Percentiles rank a stretch among this genome's conserved stretches.
phyloP scores from a whole-genome alignment of 2,888 invertebrate genomes.

The Panzeria rudis region DNA sequence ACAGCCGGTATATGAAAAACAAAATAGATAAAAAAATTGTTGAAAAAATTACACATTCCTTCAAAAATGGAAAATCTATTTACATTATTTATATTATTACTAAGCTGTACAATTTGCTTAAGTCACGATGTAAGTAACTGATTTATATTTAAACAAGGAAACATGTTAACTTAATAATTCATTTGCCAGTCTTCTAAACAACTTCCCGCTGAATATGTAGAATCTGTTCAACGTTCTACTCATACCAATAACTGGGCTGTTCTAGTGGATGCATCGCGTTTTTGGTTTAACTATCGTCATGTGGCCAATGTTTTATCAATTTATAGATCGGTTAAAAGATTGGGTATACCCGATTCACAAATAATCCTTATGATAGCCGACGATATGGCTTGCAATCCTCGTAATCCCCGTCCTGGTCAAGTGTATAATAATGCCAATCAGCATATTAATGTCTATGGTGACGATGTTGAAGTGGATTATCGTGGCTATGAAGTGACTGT shows the following conservation, averaged over 20 bases:
- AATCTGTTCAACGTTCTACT: constrained; percentile 80
- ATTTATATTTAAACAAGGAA: no score
- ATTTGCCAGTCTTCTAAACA: constrained; percentile 59
- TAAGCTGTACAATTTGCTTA: constrained; percentile 6
- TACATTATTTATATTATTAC: constrained; percentile 18
- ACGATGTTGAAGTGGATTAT: constrained; percentile 99
- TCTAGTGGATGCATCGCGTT: constrained; percentile 98
- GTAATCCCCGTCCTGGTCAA: constrained; percentile 98
- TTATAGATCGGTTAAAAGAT: constrained; percentile 97
- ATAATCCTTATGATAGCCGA: constrained; percentile 99
- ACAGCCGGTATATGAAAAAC: constrained; percentile 2
- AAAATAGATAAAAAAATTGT: not conserved
- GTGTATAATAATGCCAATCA: constrained; percentile 99
- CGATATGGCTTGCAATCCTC: constrained; percentile 99
- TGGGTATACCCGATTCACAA: constrained; percentile 99
- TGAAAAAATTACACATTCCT: not conserved
- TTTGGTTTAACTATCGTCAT: constrained; percentile 99
- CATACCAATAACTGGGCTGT: constrained; percentile 99
- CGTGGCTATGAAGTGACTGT: constrained; percentile 98
- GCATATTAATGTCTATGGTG: constrained; percentile 99
- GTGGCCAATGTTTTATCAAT: constrained; percentile 99
- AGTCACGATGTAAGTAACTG: constrained; percentile 43
- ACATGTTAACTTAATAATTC: not conserved
- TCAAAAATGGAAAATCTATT: constrained; percentile 21
- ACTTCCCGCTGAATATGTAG: constrained; percentile 80